Base-by-base conservation (phyloP, 2,797 vertebrate species). In the Enteromius fasciolatus region DNA sequence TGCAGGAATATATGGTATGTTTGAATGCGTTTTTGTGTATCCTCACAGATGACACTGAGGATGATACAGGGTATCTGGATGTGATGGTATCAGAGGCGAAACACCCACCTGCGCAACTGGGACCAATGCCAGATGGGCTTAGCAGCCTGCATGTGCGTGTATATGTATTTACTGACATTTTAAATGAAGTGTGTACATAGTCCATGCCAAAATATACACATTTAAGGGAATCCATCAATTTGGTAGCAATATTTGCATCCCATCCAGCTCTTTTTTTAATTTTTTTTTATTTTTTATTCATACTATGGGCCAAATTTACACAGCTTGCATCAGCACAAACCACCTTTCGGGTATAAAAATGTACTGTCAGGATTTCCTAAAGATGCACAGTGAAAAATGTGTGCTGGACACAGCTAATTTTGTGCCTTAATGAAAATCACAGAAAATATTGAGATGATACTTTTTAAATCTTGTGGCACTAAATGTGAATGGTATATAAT, bases 61-160 rank as follows among this genome's bases (percentile, higher is more conserved):
- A 95, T 82, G 94, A 95, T 84, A 93, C 93, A 23, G 94, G 94
- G 1, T 95, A 94, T 89, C 90, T 95, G 91, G 94, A 95, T 83
- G 93, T 95, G 78, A 92, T 91, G 9, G 92, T 98, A 85, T 95
- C 96, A 0, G 97, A 98, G 48, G 88, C 94, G 81, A 96, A 96
- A 87, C 96, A 96, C 76, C 95, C 96, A 0, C 96, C 96, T 0
- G 96, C 97, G 0, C 94, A 97, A 86, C 93, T 99, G 83, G 95
- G 97, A 64, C 96, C 97, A 44, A 98, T 98, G 97, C 96, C 97
- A 0, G 95, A 97, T 2, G 97, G 97, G 63, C 94, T 99, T 83
- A 97, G 91, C 89, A 96, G 93, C 14, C 96, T 97, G 88, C 97
- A 98, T 97, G 97, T 98, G 79, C 20, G 64, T 84, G 81, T 81